These are phyloP conservation scores for Tiliacea citrago DNA, from an alignment of 2,888 invertebrate species.

Conservation along the genomic window DNA sequence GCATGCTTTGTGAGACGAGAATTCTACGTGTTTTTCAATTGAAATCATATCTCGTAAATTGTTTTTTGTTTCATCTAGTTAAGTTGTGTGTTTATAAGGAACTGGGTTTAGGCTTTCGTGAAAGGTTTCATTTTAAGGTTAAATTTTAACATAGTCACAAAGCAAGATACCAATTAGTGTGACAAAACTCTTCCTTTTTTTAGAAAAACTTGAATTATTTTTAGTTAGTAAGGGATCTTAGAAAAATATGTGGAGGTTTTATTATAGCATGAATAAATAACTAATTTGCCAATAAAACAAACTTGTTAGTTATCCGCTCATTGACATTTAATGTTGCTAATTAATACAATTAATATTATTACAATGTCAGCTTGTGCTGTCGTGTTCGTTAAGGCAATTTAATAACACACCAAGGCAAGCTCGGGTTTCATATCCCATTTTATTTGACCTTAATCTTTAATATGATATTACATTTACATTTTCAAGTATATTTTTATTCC, in stretches of 20 bases:
- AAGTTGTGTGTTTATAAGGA: slow-evolving; percentile 7
- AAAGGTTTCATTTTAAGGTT: background rate
- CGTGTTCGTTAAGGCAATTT: slow-evolving; percentile 45
- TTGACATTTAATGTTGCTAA: slow-evolving; percentile 30
- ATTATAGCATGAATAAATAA: background rate
- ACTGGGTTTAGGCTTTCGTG: background rate
- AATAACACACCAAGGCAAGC: slow-evolving; percentile 42
- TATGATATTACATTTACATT: slow-evolving; percentile 46
- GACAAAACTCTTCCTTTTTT: background rate
- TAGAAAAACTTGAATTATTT: background rate
- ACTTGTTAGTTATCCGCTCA: slow-evolving; percentile 15
- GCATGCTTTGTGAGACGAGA: slow-evolving; percentile 70
- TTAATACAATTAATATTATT: slow-evolving; percentile 51
- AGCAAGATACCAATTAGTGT: background rate
- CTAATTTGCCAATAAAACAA: background rate
- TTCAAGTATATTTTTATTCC: slow-evolving; percentile 43
- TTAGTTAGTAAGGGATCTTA: background rate
- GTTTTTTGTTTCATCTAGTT: slow-evolving; percentile 42
- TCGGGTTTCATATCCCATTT: slow-evolving; percentile 45
- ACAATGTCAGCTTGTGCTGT: slow-evolving; percentile 14
- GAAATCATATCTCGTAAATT: slow-evolving; percentile 54
- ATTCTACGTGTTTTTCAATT: slow-evolving; percentile 71
- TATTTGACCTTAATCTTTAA: slow-evolving; percentile 36
- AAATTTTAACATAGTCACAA: background rate
- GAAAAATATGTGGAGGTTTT: background rate